A percentile compares a stretch with the other conserved stretches of the same genome.
These are phyloP conservation scores for Antheraea mylitta DNA, from an alignment of 1,140 invertebrate genomes.

Conservation along the genomic window DNA sequence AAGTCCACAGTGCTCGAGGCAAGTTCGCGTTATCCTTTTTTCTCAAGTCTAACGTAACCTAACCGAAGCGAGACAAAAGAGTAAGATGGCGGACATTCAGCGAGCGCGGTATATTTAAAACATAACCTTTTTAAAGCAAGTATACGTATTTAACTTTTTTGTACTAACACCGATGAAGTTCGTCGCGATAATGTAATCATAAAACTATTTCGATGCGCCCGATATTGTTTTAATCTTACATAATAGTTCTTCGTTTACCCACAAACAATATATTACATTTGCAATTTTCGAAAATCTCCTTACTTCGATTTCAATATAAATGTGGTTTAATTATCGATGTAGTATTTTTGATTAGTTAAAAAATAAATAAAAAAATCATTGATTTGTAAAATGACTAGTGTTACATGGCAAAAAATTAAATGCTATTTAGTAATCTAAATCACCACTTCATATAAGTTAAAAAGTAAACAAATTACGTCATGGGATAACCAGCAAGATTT, in stretches of 20 bases:
- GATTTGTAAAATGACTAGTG: not conserved
- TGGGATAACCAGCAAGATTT: not conserved
- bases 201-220: no score
- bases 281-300: not conserved
- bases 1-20: no score
- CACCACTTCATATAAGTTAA: not conserved
- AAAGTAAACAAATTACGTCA: not conserved
- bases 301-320: not conserved
- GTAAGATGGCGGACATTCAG: no score
- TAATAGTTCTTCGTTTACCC: not conserved
- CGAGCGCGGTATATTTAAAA: no score
- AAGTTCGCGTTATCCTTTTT: no score
- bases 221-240: no score
- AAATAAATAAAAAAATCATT: not conserved
- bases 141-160: no score
- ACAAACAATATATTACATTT: not conserved
- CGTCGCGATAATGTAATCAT: no score
- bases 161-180: no score
- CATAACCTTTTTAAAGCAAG: no score
- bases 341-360: not conserved
- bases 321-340: not conserved
- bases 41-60: no score
- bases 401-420: not conserved
- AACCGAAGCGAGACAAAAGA: no score
- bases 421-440: not conserved